Evolutionary conservation across 2,797 vertebrate genomes (phyloP).

Genomic region (Sebastolobus altivelis): DNA sequence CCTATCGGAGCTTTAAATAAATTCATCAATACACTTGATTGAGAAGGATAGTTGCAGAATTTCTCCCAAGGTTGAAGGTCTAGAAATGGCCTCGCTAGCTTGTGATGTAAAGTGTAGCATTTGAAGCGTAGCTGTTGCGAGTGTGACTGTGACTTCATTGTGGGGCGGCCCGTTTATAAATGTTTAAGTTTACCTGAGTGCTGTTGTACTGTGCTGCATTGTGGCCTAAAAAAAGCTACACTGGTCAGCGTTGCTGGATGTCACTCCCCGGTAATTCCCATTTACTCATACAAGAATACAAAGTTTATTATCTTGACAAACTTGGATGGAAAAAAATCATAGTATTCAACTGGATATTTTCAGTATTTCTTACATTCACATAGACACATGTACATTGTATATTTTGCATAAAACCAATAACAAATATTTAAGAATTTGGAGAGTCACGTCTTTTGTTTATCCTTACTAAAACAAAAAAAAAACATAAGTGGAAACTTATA

Average conservation of each 20-base stretch:
- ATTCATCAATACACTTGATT: slow-evolving; percentile 73
- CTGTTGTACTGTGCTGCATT: slow-evolving; percentile 24
- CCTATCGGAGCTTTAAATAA: slow-evolving; percentile 71
- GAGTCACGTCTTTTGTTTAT: neutral
- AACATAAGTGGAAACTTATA: too few relatives aligned
- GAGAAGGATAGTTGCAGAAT: slow-evolving; percentile 49
- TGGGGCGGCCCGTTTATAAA: slow-evolving; percentile 39
- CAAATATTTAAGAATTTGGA: neutral
- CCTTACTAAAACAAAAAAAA: too few relatives aligned
- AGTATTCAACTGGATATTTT: neutral
- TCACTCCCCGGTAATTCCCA: neutral
- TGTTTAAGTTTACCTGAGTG: slow-evolving; percentile 59
- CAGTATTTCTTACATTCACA: neutral
- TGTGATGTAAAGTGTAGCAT: neutral
- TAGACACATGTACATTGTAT: neutral
- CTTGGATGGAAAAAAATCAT: neutral
- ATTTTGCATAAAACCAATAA: neutral
- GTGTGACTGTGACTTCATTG: slow-evolving; percentile 9
- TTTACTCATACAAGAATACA: neutral
- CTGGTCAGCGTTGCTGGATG: slow-evolving; percentile 15
- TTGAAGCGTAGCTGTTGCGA: slow-evolving; percentile 1
- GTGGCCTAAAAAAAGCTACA: slow-evolving; percentile 13
- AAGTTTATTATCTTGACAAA: neutral
- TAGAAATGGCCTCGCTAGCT: slow-evolving; percentile 20
- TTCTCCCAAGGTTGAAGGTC: slow-evolving; percentile 65